Evolutionary conservation across 2,797 vertebrate genomes (phyloP), one percentile per base, ranked within the genome.

Genomic region (Scarus forsteni): DNA sequence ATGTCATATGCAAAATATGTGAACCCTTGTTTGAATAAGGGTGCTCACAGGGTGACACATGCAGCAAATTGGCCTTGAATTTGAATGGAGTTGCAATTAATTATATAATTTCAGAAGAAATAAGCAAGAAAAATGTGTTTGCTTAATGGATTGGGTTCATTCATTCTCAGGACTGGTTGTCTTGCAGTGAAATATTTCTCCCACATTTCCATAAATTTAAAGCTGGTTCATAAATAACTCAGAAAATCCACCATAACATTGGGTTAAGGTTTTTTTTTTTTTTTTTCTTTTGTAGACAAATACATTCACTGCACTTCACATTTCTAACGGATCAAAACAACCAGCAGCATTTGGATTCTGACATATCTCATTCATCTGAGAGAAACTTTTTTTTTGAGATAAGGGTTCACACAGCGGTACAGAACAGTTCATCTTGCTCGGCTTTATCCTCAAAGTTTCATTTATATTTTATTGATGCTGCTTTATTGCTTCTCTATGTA

Each of bases 1-100:
- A 65, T 70, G 46, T 56, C 50, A 42, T 55, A 49, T 53, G 12
- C 13, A 64, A 34, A 67, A 55, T 44, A 77, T 77, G 10, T 36
- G 34, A 75, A 66, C 16, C 39, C 38, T 73, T 70, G 69, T 69
- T 86, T 75, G 68, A 79, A 74, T 42, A 58, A 15, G 40, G 49
- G 53, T 8, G 34, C 60, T 67, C n/a, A 13, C 50, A 3, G 13
- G 42, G 40, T 34, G 10, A 38, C 34, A 44, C 40, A 13, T 7
- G 1, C 15, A 1, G 19, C 10, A 8, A 68, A 46, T 35, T 73
- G 7, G 1, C 48, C 42, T 38, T 64, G 60, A 62, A 46, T 42
- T 34, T 60, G 0, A 56, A 66, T 62, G 15, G 10, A 3, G 49
- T 46, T 75, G 36, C 44, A 27, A 2, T 27, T 27, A 27, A 4